Evolutionary conservation across 2,797 vertebrate genomes (phyloP), one percentile per base, ranked within the genome.

Genomic region (Phoeniculus purpureus): DNA sequence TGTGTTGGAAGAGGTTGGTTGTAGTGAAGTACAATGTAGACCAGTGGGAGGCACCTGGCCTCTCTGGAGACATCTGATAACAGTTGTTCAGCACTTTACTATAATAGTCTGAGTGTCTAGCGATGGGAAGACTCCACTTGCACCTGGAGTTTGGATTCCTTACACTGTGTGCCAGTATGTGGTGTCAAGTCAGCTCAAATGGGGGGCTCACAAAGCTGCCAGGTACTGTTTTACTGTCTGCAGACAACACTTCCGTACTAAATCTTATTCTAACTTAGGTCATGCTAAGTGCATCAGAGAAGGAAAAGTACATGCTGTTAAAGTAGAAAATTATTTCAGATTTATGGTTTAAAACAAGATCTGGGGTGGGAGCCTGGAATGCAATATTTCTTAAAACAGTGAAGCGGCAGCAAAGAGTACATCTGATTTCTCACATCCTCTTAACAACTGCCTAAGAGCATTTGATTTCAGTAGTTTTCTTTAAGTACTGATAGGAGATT

Each of bases 161-260:
- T 34, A 11, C 1, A 4, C 73, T 25, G 56, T 66, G 73, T 77
- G 45, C 85, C 70, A 21, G 6, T 51, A 6, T 3, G 6, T 0
- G 6, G 64, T 21, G 45, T 27, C 15, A 72, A 85, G 67, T 13
- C 17, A 1, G 70, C 62, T 81, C 79, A 58, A 15, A 26, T 17
- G 58, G 81, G 64, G n/a, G 37, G 71, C 93, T 86, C 11, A 0
- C 80, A 81, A 85, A 34, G 65, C 75, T 85, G 92, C 90, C 92
- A 90, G 88, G 32, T 90, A 84, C 86, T 94, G 83, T 94, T 94
- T 76, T 94, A 71, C 86, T 76, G 50, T 71, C 81, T 88, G 78
- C 74, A 88, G 81, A 80, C 85, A 93, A 7, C 80, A 37, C 32
- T 94, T 56, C 34, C 56, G 18, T 83, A 60, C 89, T 59, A 89